phyloP scores from a whole-genome alignment of 2,113 vertebrate genomes.

The Plectropomus leopardus region DNA sequence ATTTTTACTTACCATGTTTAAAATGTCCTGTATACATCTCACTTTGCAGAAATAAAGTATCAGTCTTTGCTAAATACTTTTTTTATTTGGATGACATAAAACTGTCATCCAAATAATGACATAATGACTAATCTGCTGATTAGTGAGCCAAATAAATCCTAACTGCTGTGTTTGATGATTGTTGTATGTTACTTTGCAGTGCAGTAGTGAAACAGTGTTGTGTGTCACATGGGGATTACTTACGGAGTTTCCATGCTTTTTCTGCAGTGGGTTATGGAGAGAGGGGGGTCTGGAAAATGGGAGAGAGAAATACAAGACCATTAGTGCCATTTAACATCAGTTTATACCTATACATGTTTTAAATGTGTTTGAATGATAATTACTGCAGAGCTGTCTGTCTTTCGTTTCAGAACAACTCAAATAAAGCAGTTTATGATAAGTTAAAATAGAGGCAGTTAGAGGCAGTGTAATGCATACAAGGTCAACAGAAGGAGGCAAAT shows the following conservation, averaged over 20 bases:
- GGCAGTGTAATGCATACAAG: not conserved
- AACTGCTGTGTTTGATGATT: not conserved
- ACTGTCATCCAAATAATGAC: too few species aligned
- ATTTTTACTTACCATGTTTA: too few species aligned
- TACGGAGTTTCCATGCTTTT: conserved; percentile 98
- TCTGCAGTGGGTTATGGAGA: conserved; percentile 98
- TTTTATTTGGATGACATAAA: not conserved
- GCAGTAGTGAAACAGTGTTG: conserved; percentile 2
- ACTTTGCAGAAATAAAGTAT: not conserved
- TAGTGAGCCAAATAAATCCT: not conserved
- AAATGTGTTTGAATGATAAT: not conserved
- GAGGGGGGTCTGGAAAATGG: conserved; percentile 92
- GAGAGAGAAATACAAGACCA: conserved; percentile 31
- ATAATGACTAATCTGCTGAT: not conserved
- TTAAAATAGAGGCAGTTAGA: not conserved
- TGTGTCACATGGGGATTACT: conserved; percentile 82
- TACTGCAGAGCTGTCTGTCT: not conserved
- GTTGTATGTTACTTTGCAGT: not conserved
- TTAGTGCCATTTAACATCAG: not conserved
- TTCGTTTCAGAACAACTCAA: not conserved
- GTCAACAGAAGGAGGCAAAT: not conserved
- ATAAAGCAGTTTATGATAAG: not conserved
- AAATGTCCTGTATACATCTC: not conserved
- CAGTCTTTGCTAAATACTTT: too few species aligned
- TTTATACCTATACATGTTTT: not conserved